These are phyloP conservation scores for Mystacornis crossleyi DNA, from an alignment of 2,113 vertebrate species.

Conservation along the genomic window DNA sequence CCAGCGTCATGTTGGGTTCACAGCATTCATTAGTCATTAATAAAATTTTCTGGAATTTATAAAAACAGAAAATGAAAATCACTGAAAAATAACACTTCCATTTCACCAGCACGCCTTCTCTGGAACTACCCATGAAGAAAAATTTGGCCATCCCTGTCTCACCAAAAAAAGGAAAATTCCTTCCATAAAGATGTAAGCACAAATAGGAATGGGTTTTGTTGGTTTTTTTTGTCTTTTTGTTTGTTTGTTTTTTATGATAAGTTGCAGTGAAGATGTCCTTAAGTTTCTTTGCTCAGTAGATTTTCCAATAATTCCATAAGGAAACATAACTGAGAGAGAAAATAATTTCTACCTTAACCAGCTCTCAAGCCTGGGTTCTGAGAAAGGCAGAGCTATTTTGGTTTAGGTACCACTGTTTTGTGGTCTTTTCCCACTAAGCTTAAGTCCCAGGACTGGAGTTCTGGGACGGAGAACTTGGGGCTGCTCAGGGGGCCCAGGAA, in stretches of 20 bases:
- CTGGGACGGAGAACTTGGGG: not conserved
- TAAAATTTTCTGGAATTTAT: not conserved
- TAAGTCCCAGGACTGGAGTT: not conserved
- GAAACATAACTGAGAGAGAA: not conserved
- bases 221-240: too few species aligned
- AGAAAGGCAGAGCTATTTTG: not conserved
- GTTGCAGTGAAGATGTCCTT: not conserved
- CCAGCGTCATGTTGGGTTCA: rapidly evolving
- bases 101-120: not conserved
- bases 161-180: not conserved
- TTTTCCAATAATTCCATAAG: not conserved
- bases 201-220: not conserved
- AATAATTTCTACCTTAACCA: not conserved
- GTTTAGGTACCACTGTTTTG: not conserved
- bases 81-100: not conserved
- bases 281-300: not conserved
- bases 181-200: not conserved
- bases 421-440: not conserved
- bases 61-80: not conserved
- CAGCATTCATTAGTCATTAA: not conserved
- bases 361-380: not conserved
- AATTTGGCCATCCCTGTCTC: not conserved
- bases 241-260: not conserved
- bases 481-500: not conserved
- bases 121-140: not conserved